Base-by-base conservation (phyloP, 2,888 invertebrate genomes). In the Oscheius sp. region DNA sequence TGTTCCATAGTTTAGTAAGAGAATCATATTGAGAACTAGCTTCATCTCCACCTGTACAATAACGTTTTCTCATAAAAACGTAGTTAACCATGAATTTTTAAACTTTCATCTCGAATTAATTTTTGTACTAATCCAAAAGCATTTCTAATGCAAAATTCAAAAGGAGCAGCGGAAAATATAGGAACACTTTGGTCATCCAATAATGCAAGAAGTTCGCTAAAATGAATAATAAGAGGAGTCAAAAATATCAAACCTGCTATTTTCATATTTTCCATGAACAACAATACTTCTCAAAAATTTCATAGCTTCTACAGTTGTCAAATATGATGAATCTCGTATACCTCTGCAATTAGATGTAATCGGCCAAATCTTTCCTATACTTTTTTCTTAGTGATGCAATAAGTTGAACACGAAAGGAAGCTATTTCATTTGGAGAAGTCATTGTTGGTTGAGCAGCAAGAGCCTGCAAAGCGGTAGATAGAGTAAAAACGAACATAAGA, bases 131-230 rank as follows among this genome's bases (percentile, higher is more conserved):
- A 77, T 41, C 83, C 46, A 18, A 82, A 75, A 23, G 85, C 74
- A 69, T 85, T 85, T 3, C 81, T 68, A n/a, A 85, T 73, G 13
- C 84, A 76, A 25, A 82, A 73, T 61, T 84, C 84, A 21, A 53
- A 71, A 23, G 82, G 79, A 53, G 75, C 72, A 16, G 66, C 72
- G 5, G 72, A 69, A 49, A 70, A 74, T 13, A 84, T 61, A 18
- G 69, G 52, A 29, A 71, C 72, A n/a, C 83, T 80, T 45, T 84
- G 76, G 16, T 64, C 69, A 6, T 72, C 72, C 25, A 84, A 58
- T n/a, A 70, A 21, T 13, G 21, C 25, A 2, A 81, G 27, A 18
- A 82, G 49, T 23, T 80, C 64, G 6, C 81, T 83, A 43, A 77
- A 80, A 61, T 6, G 13, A 2, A 41, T n/a, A 25, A 35, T 1